Base-by-base conservation (phyloP, 2,113 vertebrate species). In the Canis aureus region DNA sequence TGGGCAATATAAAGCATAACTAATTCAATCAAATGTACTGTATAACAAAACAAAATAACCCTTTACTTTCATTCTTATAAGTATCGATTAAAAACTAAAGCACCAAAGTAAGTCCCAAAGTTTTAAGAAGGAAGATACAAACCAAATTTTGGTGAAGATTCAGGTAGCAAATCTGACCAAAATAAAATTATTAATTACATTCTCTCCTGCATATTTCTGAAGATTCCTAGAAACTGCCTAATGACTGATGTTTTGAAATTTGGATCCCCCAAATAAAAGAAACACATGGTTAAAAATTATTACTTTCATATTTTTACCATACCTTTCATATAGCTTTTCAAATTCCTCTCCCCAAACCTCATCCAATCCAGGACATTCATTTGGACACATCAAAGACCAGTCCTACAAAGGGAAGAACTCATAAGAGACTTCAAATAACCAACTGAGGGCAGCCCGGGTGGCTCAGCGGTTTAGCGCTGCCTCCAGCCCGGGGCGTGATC, bases 301-400 rank as follows among this genome's bases (percentile, higher is more conserved):
- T 83, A 76, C 27, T 94, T 84, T 71, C 25, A 35, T 49, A 69
- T 67, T 80, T 95, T 92, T 78, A 35, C 29, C 97, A 96, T 98
- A 99, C 99, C 98, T 99, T 90, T 99, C 99, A 95, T 99, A 99
- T 0, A 99, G 99, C 38, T 99, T 99, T 98, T 99, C 99, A 98
- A 99, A 99, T 81, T 99, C 99, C 91, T 99, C 99, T 97, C 99
- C 99, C 99, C 99, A 99, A 2, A 99, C 99, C 2, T 99, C 99
- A 43, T 99, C 99, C 13, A 99, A 98, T 32, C 99, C 99, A 3
- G 99, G 99, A 98, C 99, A 99, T 49, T 99, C 99, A 93, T 98
- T 99, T 5, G 99, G 99, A 97, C 99, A 99, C 99, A 99, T 99
- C 81, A 99, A 98, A 91, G 99, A 99, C 99, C 99, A 99, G 55